Conservation (phyloP, 2,113 vertebrate species). For the Oncorhynchus masou region DNA sequence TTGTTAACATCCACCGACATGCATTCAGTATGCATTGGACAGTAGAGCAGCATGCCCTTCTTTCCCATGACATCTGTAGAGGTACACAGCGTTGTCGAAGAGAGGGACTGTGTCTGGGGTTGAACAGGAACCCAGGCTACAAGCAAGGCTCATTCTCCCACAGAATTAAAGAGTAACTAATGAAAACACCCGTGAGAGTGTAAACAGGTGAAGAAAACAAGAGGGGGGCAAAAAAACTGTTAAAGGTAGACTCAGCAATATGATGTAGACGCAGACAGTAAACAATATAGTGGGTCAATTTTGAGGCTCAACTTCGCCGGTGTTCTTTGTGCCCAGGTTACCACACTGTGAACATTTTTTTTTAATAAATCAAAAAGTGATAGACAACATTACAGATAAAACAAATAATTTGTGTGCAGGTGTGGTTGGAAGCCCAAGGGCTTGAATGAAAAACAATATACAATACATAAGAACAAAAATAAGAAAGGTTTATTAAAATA, state of each 20-base stretch:
- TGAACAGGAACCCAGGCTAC: constrained; percentile 22
- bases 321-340: too few relatives aligned
- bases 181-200: neutral
- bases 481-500: constrained; percentile 48
- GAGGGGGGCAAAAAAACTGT: neutral
- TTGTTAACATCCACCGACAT: neutral
- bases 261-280: too few relatives aligned
- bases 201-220: neutral
- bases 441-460: too few relatives aligned
- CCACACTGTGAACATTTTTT: too few relatives aligned
- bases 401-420: too few relatives aligned
- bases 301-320: too few relatives aligned
- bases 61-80: constrained; percentile 18
- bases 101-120: constrained; percentile 20
- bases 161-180: neutral
- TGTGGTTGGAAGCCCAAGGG: too few relatives aligned
- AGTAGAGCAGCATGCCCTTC: constrained; percentile 4
- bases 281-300: too few relatives aligned
- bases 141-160: constrained; percentile 34
- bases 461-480: too few relatives aligned
- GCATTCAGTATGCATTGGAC: neutral
- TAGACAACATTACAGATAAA: too few relatives aligned
- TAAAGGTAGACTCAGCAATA: neutral
- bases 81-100: constrained; percentile 15
- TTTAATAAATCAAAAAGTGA: too few relatives aligned